These are phyloP conservation scores for Campylomormyrus numenius DNA, from an alignment of 2,113 vertebrate genomes.

Conservation along the genomic window DNA sequence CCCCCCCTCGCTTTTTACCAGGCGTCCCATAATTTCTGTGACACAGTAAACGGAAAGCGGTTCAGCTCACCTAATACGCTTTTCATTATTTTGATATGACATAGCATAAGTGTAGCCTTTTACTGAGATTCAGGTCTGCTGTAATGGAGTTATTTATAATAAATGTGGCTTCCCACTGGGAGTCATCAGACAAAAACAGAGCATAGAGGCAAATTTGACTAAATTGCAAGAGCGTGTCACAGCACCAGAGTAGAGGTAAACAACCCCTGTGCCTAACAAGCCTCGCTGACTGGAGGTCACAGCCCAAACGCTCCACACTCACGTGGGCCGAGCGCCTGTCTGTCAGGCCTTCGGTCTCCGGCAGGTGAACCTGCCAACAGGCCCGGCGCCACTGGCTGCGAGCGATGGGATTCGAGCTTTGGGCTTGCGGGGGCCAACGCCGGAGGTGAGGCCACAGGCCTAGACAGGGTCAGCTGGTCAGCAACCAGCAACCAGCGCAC, in stretches of 20 bases:
- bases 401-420: not conserved
- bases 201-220: not conserved
- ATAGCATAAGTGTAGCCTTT: not conserved
- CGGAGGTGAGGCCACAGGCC: not conserved
- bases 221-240: not conserved
- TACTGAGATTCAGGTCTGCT: not conserved
- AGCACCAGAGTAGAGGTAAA: not conserved
- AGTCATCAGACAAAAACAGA: not conserved
- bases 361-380: not conserved
- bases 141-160: not conserved
- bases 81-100: not conserved
- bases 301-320: not conserved
- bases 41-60: not conserved
- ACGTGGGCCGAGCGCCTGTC: not conserved
- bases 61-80: not conserved
- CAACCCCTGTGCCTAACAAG: not conserved
- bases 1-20: not conserved
- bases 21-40: not conserved
- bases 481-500: not conserved
- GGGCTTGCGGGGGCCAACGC: not conserved
- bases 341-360: not conserved
- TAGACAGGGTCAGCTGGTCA: not conserved
- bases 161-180: not conserved
- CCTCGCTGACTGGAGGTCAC: not conserved
- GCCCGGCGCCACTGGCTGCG: not conserved